Percentiles rank a stretch among this genome's conserved stretches.
These are phyloP conservation scores for Brachionus asplanchnoidis DNA, from an alignment of 1,140 invertebrate species.

Conservation along the genomic window DNA sequence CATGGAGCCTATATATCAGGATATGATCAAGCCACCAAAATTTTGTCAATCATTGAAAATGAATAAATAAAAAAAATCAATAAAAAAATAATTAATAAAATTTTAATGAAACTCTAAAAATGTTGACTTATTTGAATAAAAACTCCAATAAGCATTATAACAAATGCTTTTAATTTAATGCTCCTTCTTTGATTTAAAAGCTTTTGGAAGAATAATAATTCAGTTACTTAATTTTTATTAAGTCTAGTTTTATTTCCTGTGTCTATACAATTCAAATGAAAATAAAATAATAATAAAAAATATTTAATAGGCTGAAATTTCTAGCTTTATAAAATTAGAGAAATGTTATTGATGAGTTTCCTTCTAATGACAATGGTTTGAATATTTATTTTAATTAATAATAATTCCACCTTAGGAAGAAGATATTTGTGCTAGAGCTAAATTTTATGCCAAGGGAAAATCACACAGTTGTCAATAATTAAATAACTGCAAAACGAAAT, in stretches of 20 bases:
- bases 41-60: neutral
- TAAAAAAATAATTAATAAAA: neutral
- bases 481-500: too few species aligned
- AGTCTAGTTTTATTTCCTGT: neutral
- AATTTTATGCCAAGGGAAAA: too few species aligned
- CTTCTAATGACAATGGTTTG: too few species aligned
- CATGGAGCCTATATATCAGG: conserved; percentile 86
- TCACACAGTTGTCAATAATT: too few species aligned
- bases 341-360: too few species aligned
- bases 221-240: neutral
- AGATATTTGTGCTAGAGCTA: too few species aligned
- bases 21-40: conserved; percentile 64
- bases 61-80: neutral
- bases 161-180: neutral
- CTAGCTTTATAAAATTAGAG: too few species aligned
- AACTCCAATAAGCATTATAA: neutral
- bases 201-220: neutral
- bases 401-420: too few species aligned
- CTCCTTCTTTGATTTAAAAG: neutral
- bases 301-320: too few species aligned
- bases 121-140: neutral
- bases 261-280: too few species aligned
- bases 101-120: neutral
- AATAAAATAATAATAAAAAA: too few species aligned
- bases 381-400: too few species aligned